These are phyloP conservation scores for Lophotis ruficrista DNA, from an alignment of 2,113 vertebrate species.

Conservation along the genomic window DNA sequence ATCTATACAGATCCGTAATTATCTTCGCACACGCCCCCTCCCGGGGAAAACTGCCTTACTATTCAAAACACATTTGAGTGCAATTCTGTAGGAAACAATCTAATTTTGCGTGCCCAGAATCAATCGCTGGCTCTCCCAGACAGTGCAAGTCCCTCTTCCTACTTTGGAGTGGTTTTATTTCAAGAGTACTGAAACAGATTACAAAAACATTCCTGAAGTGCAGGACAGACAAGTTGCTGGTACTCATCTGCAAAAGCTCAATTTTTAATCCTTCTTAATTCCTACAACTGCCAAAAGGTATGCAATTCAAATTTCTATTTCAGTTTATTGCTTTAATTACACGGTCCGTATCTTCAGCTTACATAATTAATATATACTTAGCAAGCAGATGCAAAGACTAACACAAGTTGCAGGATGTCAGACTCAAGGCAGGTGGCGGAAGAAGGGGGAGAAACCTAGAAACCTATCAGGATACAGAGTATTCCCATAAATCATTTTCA, in stretches of 20 bases:
- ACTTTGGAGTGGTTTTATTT: background rate
- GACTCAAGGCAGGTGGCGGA: background rate
- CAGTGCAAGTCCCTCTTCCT: background rate
- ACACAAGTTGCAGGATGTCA: background rate
- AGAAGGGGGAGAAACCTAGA: background rate
- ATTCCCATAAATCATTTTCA: constrained; percentile 53
- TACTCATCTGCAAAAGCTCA: background rate
- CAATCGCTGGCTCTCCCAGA: background rate
- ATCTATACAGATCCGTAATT: background rate
- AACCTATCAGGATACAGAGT: background rate
- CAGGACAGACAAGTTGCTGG: background rate
- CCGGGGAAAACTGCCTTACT: background rate
- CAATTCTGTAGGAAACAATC: background rate
- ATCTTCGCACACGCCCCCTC: background rate
- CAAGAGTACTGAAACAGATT: background rate
- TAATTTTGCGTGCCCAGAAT: background rate
- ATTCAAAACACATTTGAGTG: background rate
- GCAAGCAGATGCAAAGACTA: background rate
- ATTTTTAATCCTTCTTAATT: background rate
- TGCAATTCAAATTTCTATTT: background rate
- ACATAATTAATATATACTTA: background rate
- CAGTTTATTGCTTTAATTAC: background rate
- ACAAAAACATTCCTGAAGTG: background rate
- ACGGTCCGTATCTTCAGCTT: background rate
- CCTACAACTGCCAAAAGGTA: background rate